Evolutionary conservation across 1,140 invertebrate species (phyloP), one percentile per base, ranked within the genome.

Genomic region (Nymphalis io): DNA sequence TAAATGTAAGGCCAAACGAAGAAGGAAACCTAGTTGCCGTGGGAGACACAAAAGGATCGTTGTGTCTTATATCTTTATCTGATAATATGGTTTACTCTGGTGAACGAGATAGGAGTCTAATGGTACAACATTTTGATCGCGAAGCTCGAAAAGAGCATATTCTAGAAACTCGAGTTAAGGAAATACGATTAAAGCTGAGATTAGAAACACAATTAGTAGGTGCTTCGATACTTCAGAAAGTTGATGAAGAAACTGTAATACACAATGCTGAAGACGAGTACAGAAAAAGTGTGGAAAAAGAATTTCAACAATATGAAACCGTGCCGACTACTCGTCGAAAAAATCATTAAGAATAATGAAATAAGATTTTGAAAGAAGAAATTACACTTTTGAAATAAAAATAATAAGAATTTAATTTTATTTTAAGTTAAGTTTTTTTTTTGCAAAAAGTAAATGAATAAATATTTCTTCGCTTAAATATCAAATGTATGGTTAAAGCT

Each of bases 121-220:
- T 84, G 73, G 65, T 70, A 3, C 82, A 95, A 93, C 94, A 96
- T 92, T 95, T 98, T 83, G 98, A 98, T 73, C 92, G 97, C 57
- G 98, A 98, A 93, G 95, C 94, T 42, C 93, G 94, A 42, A 92
- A 97, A 64, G 97, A 98, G 87, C 98, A 96, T 88, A 96, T 98
- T 55, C 93, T 98, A 53, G 97, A 98, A 85, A 94, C 95, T 1
- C 93, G 97, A 70, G 94, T 95, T 39, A 93, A 96, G 78, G 96
- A 96, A 83, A 88, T 95, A 27, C 53, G 94, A 64, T 83, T 96
- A 39, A 92, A 90, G 72, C 65, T 81, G 6, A 87, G 85, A 70
- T 74, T 74, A 5, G 63, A 73, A 2, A 51, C 82, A 6, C 55
- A 79, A 39, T 59, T 57, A 51, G 21, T 12, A 18, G 53, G 11